These are phyloP conservation scores for Drosophila aldrichi DNA, from an alignment of 2,888 invertebrate species.

Conservation along the genomic window DNA sequence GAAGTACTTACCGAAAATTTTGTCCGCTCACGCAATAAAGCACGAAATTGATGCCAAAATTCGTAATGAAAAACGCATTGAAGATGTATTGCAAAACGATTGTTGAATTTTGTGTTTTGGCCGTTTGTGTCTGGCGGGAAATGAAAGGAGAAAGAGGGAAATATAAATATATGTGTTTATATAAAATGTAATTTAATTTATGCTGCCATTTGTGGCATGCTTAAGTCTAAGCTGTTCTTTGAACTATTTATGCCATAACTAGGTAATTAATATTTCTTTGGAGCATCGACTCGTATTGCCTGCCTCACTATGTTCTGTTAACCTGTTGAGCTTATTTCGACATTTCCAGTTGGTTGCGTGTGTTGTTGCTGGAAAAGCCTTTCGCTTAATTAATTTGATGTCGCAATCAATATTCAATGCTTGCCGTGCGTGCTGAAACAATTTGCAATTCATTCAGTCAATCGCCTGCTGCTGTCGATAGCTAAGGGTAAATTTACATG, in stretches of 20 bases:
- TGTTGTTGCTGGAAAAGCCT: conserved; percentile 23
- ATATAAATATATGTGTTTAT: not conserved
- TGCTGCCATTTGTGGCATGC: not conserved
- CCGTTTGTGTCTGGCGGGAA: conserved; percentile 83
- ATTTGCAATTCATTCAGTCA: conserved; percentile 31
- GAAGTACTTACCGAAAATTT: conserved; percentile 88
- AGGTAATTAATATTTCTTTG: not conserved
- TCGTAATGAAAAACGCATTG: conserved; percentile 90
- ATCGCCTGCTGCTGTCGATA: conserved; percentile 15
- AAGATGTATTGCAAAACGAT: conserved; percentile 88
- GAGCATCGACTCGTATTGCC: not conserved
- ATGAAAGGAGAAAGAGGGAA: not conserved
- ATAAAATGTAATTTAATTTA: conserved; percentile 1
- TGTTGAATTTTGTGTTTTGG: conserved; percentile 85
- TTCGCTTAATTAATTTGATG: conserved; percentile 70
- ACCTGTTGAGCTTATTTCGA: conserved; percentile 45
- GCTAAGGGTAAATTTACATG: conserved; percentile 3
- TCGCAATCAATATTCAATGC: conserved; percentile 54
- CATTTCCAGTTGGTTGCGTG: conserved; percentile 35
- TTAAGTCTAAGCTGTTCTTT: conserved; percentile 2
- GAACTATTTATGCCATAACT: conserved; percentile 9
- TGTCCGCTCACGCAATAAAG: conserved; percentile 93
- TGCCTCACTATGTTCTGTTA: not conserved
- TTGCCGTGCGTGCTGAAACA: conserved; percentile 35
- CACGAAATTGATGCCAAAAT: conserved; percentile 93